Conservation (phyloP, 2,888 invertebrate species). For the Fabriciana adippe region DNA sequence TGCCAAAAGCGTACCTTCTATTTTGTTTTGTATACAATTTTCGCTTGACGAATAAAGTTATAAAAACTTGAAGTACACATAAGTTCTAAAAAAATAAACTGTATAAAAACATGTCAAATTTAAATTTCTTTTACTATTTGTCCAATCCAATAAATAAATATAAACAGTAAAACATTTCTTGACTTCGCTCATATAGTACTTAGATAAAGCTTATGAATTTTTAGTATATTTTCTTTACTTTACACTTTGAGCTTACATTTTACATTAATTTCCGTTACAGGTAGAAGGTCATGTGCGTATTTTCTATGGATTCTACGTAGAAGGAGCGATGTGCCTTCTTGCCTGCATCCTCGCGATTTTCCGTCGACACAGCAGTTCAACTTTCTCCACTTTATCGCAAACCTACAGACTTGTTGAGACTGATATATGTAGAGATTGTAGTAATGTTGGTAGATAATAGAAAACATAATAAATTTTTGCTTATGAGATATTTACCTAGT, state of each 20-base stretch:
- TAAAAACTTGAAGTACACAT: no score
- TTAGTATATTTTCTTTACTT: no score
- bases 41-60: no score
- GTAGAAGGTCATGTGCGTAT: conserved; percentile 82
- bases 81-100: no score
- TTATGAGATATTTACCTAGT: background rate
- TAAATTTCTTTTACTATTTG: no score
- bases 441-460: conserved; percentile 1
- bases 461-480: background rate
- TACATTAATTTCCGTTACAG: conserved; percentile 45
- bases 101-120: no score
- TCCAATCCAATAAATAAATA: no score
- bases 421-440: conserved; percentile 37
- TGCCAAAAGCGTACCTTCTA: no score
- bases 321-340: conserved; percentile 84
- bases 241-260: background rate
- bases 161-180: no score
- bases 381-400: conserved; percentile 46
- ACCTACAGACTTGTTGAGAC: conserved; percentile 56
- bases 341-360: conserved; percentile 83
- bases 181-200: no score
- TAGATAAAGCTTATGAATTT: no score
- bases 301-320: conserved; percentile 85
- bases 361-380: conserved; percentile 72
- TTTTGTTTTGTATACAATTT: no score